phyloP scores from a whole-genome alignment of 2,888 invertebrate genomes.

The Matsumyia berberina region DNA sequence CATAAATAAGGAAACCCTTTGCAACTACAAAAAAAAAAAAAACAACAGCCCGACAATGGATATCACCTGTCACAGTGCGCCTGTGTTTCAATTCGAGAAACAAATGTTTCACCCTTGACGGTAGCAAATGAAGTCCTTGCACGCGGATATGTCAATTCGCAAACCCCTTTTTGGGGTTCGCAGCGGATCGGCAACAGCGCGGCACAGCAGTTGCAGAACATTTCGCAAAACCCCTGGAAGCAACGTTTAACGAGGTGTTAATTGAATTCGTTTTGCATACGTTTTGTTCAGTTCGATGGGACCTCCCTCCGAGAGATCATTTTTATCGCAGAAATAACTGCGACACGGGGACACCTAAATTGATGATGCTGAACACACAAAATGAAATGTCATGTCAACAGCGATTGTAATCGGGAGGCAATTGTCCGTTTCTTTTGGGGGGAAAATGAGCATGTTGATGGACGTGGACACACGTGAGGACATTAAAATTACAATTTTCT shows the following conservation, averaged over 20 bases:
- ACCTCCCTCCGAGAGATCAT: constrained; percentile 54
- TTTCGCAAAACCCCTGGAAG: constrained; percentile 49
- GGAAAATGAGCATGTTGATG: constrained; percentile 31
- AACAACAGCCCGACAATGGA: constrained; percentile 35
- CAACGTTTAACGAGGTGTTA: constrained; percentile 81
- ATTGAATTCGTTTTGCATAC: constrained; percentile 84
- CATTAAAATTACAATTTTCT: constrained; percentile 18
- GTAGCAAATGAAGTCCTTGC: constrained; percentile 70
- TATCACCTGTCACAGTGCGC: constrained; percentile 68
- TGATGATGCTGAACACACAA: constrained; percentile 72
- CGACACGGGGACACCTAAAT: constrained; percentile 39
- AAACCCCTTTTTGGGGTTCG: constrained; percentile 23
- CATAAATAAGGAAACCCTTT: constrained; percentile 83
- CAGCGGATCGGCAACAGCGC: constrained; percentile 10
- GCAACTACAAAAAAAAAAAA: constrained; percentile 30
- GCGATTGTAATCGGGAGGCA: constrained; percentile 79
- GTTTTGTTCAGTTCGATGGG: constrained; percentile 76
- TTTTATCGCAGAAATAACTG: constrained; percentile 30
- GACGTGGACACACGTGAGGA: constrained; percentile 60
- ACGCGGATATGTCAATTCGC: constrained; percentile 51
- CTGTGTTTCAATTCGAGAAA: constrained; percentile 48
- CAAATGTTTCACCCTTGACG: constrained; percentile 69
- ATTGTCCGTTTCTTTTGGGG: constrained; percentile 11
- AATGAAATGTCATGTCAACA: constrained; percentile 82
- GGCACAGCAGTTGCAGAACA: constrained; percentile 1